Conservation (phyloP, 2,113 vertebrate genomes). For the Myanophis thanlyinensis region DNA sequence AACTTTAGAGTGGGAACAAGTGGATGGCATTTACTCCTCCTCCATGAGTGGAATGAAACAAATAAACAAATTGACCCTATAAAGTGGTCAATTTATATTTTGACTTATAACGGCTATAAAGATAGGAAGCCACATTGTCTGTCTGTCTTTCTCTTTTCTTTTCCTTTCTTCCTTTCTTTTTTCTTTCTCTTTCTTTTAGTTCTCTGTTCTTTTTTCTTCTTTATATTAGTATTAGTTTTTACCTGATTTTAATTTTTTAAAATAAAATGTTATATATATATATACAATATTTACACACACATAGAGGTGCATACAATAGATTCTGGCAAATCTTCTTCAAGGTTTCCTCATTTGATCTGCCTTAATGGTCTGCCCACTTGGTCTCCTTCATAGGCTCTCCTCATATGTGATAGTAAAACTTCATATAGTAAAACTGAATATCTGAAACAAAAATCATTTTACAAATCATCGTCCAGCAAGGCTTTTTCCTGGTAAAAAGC, state of each 20-base stretch:
- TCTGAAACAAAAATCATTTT: not conserved
- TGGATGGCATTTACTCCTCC: too few species aligned
- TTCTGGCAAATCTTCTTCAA: not conserved
- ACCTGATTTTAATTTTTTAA: not conserved
- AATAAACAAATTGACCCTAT: too few species aligned
- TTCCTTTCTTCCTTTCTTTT: too few species aligned
- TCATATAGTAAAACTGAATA: not conserved
- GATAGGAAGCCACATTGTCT: not conserved
- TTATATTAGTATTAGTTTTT: not conserved
- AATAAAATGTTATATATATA: too few species aligned
- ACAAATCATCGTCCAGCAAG: not conserved
- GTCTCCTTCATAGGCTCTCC: not conserved
- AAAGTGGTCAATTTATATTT: not conserved
- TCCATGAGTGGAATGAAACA: too few species aligned
- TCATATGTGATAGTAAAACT: too few species aligned
- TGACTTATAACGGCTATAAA: not conserved
- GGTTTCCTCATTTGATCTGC: not conserved
- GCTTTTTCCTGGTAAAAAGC: not conserved
- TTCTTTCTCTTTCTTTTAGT: not conserved
- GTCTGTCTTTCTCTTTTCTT: not conserved
- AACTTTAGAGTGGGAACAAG: too few species aligned
- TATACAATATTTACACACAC: too few species aligned
- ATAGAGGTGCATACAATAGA: too few species aligned
- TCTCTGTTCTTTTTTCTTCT: not conserved
- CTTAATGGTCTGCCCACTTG: not conserved